Evolutionary conservation across 2,888 invertebrate species (phyloP).

Genomic region (Maniola hyperantus): DNA sequence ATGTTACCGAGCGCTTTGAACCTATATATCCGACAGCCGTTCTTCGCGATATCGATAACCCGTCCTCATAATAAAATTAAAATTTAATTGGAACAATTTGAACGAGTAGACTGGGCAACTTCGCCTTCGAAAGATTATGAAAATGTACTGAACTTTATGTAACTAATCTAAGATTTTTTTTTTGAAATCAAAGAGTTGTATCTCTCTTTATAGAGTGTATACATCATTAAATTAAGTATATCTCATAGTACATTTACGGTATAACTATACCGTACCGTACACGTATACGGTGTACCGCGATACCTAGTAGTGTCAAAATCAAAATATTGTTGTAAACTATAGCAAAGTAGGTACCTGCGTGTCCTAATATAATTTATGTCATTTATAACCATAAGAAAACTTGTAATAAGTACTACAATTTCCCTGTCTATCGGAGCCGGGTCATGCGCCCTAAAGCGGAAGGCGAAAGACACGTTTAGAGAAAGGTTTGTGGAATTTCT

Average conservation of each 20-base stretch:
- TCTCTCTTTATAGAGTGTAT: too few relatives aligned
- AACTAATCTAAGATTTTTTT: not conserved
- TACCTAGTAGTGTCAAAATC: too few relatives aligned
- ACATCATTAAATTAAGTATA: too few relatives aligned
- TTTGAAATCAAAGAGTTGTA: too few relatives aligned
- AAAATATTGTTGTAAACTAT: too few relatives aligned
- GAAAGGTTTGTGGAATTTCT: conserved; percentile 71
- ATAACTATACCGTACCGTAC: too few relatives aligned
- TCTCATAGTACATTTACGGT: too few relatives aligned
- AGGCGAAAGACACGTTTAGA: conserved; percentile 53
- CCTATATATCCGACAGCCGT: conserved; percentile 60
- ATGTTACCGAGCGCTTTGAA: conserved; percentile 63
- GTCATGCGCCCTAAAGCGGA: conserved; percentile 56
- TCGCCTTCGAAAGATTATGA: not conserved
- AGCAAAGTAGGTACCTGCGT: too few relatives aligned
- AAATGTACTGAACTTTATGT: not conserved
- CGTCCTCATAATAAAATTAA: conserved; percentile 57
- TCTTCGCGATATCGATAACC: conserved; percentile 63
- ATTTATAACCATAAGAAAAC: not conserved
- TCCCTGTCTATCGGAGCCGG: conserved; percentile 26
- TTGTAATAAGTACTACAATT: conserved; percentile 31
- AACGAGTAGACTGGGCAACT: not conserved
- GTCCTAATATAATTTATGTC: too few relatives aligned
- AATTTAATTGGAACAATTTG: conserved; percentile 31
- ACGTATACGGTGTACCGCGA: too few relatives aligned